Evolutionary conservation across 1,140 invertebrate genomes (phyloP).

Genomic region (Ceratitis capitata): DNA sequence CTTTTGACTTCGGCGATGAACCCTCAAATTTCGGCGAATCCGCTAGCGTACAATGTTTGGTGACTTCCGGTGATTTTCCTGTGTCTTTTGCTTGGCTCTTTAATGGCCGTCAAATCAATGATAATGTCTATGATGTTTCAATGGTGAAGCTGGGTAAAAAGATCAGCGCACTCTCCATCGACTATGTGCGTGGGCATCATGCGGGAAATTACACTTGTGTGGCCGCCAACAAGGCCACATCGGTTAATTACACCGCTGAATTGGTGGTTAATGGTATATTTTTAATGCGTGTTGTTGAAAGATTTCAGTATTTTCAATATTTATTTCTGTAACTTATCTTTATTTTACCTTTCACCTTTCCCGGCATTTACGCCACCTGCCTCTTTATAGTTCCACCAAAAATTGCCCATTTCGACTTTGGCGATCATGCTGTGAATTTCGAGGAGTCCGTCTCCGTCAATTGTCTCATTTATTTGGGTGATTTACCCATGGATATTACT

Average conservation of each 20-base stretch:
- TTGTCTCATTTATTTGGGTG: conserved; percentile 86
- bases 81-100: conserved; percentile 73
- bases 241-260: conserved; percentile 72
- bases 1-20: conserved; percentile 73
- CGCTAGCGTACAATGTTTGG: conserved; percentile 76
- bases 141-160: conserved; percentile 59
- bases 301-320: conserved; percentile 64
- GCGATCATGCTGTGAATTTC: conserved; percentile 73
- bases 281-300: not conserved
- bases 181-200: conserved; percentile 69
- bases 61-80: conserved; percentile 80
- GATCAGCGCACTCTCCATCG: conserved; percentile 63
- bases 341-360: not conserved
- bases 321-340: conserved; percentile 9
- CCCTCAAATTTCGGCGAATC: conserved; percentile 77
- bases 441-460: conserved; percentile 77
- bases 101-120: conserved; percentile 67
- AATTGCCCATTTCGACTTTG: conserved; percentile 76
- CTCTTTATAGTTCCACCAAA: conserved; percentile 74
- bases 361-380: not conserved
- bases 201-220: conserved; percentile 82
- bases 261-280: conserved; percentile 76
- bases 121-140: conserved; percentile 68
- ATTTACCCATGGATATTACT: conserved; percentile 80
- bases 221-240: conserved; percentile 76